A percentile compares a stretch with the other conserved stretches of the same genome.
phyloP scores from a whole-genome alignment of 1,140 invertebrate genomes.

The Lepidurus arcticus region DNA sequence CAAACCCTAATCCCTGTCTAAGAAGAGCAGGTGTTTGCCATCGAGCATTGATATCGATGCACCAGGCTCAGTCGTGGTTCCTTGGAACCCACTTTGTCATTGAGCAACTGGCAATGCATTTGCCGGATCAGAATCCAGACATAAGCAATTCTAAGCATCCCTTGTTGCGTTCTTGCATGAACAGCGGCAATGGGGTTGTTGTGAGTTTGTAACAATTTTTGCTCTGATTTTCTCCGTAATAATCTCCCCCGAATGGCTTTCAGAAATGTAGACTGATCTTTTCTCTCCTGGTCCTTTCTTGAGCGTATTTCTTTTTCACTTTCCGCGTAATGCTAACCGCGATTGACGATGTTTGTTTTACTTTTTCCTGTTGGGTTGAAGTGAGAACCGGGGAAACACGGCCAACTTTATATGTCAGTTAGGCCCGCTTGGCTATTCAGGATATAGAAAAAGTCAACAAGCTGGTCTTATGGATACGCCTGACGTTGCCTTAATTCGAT shows the following conservation, averaged over 20 bases:
- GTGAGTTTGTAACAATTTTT: too few relatives aligned
- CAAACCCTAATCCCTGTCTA: neutral
- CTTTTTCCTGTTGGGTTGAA: too few relatives aligned
- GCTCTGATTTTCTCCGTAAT: neutral
- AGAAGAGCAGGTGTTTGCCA: conserved; percentile 1
- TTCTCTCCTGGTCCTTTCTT: neutral
- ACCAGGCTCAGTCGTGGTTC: neutral
- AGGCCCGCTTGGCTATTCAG: neutral
- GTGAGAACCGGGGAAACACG: too few relatives aligned
- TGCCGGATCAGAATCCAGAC: too few relatives aligned
- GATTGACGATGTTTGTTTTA: neutral
- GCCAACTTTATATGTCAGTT: neutral
- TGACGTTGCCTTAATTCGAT: neutral
- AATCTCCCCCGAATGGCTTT: neutral
- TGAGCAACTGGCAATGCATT: neutral
- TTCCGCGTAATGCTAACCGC: neutral
- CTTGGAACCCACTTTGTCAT: neutral
- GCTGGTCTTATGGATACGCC: neutral
- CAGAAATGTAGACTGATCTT: neutral
- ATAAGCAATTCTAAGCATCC: too few relatives aligned
- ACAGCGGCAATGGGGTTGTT: too few relatives aligned
- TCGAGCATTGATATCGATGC: neutral
- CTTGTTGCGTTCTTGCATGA: too few relatives aligned
- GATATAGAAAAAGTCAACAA: neutral
- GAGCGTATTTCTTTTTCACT: neutral